These are phyloP conservation scores for Bucorvus abyssinicus DNA, from an alignment of 2,797 vertebrate species.

Conservation along the genomic window DNA sequence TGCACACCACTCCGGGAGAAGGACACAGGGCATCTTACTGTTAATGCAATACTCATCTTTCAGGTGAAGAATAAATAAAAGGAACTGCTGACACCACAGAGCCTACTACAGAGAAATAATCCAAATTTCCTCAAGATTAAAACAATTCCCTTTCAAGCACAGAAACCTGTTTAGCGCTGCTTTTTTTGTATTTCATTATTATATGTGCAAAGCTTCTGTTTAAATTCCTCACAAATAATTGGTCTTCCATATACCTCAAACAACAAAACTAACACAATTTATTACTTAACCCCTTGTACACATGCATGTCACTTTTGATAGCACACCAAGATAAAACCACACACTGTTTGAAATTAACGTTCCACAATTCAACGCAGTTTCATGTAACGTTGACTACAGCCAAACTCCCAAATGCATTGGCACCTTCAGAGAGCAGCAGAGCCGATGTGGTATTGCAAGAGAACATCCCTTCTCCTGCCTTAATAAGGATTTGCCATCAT, in stretches of 20 bases:
- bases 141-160: neutral
- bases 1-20: neutral
- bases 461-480: neutral
- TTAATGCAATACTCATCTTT: neutral
- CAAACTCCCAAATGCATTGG: neutral
- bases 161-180: neutral
- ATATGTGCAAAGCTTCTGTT: neutral
- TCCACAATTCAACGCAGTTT: neutral
- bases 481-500: neutral
- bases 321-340: neutral
- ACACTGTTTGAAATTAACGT: neutral
- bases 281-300: neutral
- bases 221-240: neutral
- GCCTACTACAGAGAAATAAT: neutral
- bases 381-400: neutral
- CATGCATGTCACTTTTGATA: neutral
- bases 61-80: neutral
- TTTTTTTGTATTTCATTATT: neutral
- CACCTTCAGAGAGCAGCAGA: neutral
- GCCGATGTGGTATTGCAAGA: rapidly evolving
- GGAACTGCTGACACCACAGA: neutral
- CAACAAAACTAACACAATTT: neutral
- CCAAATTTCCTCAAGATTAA: neutral
- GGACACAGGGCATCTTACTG: neutral
- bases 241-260: neutral